Conservation (phyloP, 2,888 invertebrate genomes). For the Sminthurinus aureus region DNA sequence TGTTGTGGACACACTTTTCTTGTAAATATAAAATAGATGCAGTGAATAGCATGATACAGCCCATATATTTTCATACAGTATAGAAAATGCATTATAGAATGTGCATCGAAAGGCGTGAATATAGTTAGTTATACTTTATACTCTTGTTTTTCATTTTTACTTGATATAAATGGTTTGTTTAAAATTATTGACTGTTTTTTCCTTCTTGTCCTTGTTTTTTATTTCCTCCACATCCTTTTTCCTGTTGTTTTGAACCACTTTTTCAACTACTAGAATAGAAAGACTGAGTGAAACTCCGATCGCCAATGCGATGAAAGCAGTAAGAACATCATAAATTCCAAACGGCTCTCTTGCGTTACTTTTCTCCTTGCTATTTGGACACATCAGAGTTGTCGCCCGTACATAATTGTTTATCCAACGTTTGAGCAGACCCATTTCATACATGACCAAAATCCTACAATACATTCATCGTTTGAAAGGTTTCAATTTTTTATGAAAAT, state of each 20-base stretch:
- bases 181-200: too few relatives aligned
- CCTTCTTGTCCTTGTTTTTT: too few relatives aligned
- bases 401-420: background rate
- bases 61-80: too few relatives aligned
- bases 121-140: too few relatives aligned
- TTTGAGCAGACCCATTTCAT: background rate
- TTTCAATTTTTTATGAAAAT: background rate
- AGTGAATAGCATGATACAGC: too few relatives aligned
- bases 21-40: too few relatives aligned
- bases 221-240: too few relatives aligned
- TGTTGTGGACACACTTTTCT: too few relatives aligned
- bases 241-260: background rate
- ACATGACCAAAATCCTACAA: slow-evolving; percentile 19
- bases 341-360: background rate
- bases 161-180: too few relatives aligned
- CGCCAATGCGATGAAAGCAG: background rate
- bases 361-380: background rate
- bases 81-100: too few relatives aligned
- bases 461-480: background rate
- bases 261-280: background rate
- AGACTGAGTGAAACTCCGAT: background rate
- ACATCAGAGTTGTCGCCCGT: slow-evolving; percentile 8
- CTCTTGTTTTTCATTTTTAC: too few relatives aligned
- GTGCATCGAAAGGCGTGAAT: too few relatives aligned
- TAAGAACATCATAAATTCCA: slow-evolving; percentile 13